Base-by-base conservation (phyloP, 2,797 vertebrate genomes). In the Brotula barbata region DNA sequence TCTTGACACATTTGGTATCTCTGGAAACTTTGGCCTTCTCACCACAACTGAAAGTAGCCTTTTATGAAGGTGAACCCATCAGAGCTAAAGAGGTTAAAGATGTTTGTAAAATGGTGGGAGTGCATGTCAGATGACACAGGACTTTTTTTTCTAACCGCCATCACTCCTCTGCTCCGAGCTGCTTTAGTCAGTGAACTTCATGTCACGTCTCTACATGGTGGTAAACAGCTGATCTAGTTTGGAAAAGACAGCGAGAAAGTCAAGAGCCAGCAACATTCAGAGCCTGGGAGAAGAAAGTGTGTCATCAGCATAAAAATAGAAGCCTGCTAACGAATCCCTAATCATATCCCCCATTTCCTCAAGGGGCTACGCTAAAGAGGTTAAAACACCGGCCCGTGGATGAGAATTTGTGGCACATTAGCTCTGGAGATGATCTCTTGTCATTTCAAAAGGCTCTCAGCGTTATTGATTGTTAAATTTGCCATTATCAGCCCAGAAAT, bases 221-320 rank as follows among this genome's bases (percentile, higher is more conserved):
- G 85, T 83, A 90, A 91, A 90, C 86, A 89, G 86, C 89, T 89
- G 89, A 90, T 90, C 87, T 85, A 92, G 89, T 92, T 92, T 81
- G 51, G 71, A 89, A 86, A 87, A 86, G 83, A 86, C 77, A 78
- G 82, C 43, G 85, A 87, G 83, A 90, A 90, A 89, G 86, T 90
- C 85, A 83, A 87, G 87, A 87, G 86, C 77, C 80, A 88, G 87
- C 85, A 88, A 83, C 83, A 87, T 63, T 46, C 42, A 69, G 75
- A 78, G 82, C 83, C 81, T 57, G 57, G 73, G 83, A 89, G 82
- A 85, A 81, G 88, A 91, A 93, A 91, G 87, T 92, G 89, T 91
- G 91, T 91, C 92, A 92, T 93, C 90, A 91, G 89, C 89, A 91
- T 90, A 90, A 91, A 92, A 92, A 92, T 91, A 92, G 91, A 90